These are phyloP conservation scores for Scolopax mira DNA, from an alignment of 2,113 vertebrate genomes.

Conservation along the genomic window DNA sequence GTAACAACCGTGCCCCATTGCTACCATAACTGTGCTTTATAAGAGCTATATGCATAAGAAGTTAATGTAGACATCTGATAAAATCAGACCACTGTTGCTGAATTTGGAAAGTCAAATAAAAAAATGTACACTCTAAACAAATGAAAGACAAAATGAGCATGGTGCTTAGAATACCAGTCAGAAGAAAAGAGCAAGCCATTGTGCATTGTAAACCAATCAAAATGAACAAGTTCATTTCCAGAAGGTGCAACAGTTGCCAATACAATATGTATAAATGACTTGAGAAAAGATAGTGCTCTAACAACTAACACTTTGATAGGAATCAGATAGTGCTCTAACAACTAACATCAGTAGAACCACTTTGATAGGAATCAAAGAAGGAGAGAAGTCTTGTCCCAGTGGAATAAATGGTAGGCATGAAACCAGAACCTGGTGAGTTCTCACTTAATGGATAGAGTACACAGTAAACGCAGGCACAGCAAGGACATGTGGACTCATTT, in stretches of 20 bases:
- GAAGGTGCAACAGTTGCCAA: not conserved
- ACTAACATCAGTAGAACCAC: too few species aligned
- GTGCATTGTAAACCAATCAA: not conserved
- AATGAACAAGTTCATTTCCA: not conserved
- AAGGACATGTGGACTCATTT: not conserved
- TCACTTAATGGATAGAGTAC: not conserved
- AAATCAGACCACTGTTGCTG: not conserved
- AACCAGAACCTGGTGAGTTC: not conserved
- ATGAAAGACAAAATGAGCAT: not conserved
- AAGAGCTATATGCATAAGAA: not conserved
- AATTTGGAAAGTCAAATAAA: not conserved
- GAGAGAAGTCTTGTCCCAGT: not conserved
- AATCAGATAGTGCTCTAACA: not conserved
- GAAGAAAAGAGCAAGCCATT: not conserved
- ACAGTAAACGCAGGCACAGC: not conserved
- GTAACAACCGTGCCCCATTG: not conserved
- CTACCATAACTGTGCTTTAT: not conserved
- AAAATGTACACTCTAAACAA: not conserved
- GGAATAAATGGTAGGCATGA: not conserved
- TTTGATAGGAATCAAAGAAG: not conserved
- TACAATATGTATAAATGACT: not conserved
- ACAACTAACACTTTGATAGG: not conserved
- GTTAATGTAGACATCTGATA: not conserved
- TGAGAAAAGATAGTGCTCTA: not conserved
- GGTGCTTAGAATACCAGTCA: not conserved